Evolutionary conservation across 2,888 invertebrate genomes (phyloP).

Genomic region (Mesochorus sp.): DNA sequence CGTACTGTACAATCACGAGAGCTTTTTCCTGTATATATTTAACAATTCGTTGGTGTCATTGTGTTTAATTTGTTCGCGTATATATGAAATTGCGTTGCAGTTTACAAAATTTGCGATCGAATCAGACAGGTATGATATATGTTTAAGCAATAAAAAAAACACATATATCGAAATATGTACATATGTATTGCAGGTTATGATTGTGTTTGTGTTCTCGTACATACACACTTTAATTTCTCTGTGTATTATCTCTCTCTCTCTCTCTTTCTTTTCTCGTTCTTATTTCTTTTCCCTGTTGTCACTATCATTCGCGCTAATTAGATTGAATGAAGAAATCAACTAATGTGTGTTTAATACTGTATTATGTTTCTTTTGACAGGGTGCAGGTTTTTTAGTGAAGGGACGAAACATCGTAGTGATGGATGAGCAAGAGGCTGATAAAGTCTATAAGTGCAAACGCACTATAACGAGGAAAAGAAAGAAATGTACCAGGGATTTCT

Average conservation of each 20-base stretch:
- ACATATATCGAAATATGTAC: background rate
- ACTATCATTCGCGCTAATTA: conserved; percentile 1
- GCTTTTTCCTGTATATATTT: background rate
- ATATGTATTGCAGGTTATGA: background rate
- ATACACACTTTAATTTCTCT: background rate
- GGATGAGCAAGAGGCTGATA: conserved; percentile 7
- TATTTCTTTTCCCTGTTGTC: conserved; percentile 2
- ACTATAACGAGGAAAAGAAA: conserved; percentile 13
- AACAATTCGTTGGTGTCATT: background rate
- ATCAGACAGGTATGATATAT: background rate
- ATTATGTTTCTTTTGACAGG: conserved; percentile 13
- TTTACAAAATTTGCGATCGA: background rate
- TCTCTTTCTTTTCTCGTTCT: no score
- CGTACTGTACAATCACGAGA: conserved; percentile 2
- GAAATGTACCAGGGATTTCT: conserved; percentile 4
- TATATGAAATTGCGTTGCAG: background rate
- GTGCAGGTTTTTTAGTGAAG: background rate
- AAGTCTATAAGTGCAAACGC: conserved; percentile 15
- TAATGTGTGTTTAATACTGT: conserved; percentile 15
- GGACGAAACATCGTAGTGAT: background rate
- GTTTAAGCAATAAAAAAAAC: background rate
- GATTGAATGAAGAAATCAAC: background rate
- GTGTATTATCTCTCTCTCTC: no score
- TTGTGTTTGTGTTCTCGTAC: conserved; percentile 2
- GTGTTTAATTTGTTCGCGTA: background rate